Conservation (phyloP, 2,888 invertebrate genomes). For the Mythimna impura region DNA sequence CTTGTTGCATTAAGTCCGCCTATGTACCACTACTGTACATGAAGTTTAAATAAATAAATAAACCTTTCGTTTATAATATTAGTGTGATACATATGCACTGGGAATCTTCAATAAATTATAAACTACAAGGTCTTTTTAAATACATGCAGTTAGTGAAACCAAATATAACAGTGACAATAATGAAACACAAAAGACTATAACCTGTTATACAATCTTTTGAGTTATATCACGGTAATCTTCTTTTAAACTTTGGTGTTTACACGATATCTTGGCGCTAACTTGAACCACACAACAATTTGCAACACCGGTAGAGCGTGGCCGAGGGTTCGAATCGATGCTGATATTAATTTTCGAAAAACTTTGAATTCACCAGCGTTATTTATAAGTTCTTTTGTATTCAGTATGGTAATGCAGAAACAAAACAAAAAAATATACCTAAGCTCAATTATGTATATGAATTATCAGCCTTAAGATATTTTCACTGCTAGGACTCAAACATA, state of each 20-base stretch:
- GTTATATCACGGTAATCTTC: background rate
- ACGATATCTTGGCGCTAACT: background rate
- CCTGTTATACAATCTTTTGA: background rate
- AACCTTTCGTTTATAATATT: too few species aligned
- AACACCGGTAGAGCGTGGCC: slow-evolving; percentile 59
- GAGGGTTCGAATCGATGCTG: slow-evolving; percentile 69
- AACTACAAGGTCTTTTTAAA: too few species aligned
- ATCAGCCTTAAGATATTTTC: background rate
- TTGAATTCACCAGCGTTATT: slow-evolving; percentile 63
- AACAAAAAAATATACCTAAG: background rate
- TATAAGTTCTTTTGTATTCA: slow-evolving; percentile 43
- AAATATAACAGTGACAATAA: too few species aligned
- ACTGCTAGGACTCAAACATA: too few species aligned
- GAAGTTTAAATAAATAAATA: too few species aligned
- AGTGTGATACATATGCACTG: too few species aligned
- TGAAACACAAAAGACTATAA: background rate
- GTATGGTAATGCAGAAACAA: slow-evolving; percentile 2
- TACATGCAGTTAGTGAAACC: too few species aligned
- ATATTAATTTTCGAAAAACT: slow-evolving; percentile 74
- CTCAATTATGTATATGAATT: background rate
- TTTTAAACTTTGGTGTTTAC: background rate
- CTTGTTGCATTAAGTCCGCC: too few species aligned
- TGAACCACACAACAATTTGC: slow-evolving; percentile 43
- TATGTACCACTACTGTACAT: too few species aligned
- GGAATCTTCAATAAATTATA: too few species aligned